Evolutionary conservation across 2,888 invertebrate genomes (phyloP), one percentile per base, ranked within the genome.

Genomic region (Amphipyra berbera): DNA sequence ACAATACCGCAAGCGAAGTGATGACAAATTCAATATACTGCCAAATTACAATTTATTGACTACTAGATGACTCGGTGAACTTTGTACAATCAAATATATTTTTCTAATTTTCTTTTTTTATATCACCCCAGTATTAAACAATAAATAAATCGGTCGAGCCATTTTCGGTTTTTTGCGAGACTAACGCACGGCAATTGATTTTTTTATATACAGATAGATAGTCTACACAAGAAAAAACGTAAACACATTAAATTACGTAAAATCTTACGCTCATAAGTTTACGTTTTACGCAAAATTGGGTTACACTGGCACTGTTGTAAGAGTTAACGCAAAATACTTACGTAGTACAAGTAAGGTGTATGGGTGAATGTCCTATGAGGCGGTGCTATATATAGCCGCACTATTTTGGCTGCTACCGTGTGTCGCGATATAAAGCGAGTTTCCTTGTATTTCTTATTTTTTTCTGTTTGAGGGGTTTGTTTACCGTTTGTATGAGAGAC

Each of bases 341-440:
- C 50, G 47, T 44, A 45, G 37, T 55, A 41, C 70, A 45, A 14
- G 76, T 30, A 75, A 64, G 57, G 76, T 75, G 71, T 58, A 50
- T 60, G 60, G 79, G 77, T 79, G 68, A 72, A 73, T 58, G 73
- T 58, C 75, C 68, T 71, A 59, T 69, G 75, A 67, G 65, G 53
- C 67, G 62, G 6, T 6, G 59, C 72, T 76, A 78, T 65, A 64
- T 72, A 52, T 77, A 78, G 68, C 38, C 44, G 55, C 40, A 72
- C 79, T 77, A 77, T 77, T 77, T 77, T 35, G 76, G 64, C 60
- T 55, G 60, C 49, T 52, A 49, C 64, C 79, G 75, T 68, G 57
- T 68, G 79, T 52, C 70, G 40, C 56, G 58, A 58, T 61, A 68
- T 42, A 38, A 52, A 53, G 63, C 47, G n/a, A 44, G 64, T 44